Conservation (phyloP, 1,140 invertebrate genomes). For the Drosophila rufa region DNA sequence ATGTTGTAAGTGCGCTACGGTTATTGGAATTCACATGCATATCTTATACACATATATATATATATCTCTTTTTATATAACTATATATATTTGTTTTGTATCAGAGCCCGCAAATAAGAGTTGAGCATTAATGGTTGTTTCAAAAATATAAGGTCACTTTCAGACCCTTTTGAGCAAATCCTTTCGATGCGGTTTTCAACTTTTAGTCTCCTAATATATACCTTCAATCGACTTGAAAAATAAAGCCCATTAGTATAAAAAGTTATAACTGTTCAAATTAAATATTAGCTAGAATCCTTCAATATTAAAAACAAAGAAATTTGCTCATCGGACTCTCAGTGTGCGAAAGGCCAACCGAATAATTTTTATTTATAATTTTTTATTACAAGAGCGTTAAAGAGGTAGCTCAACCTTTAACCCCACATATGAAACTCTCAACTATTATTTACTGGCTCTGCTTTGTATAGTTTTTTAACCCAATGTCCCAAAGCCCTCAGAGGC, state of each 20-base stretch:
- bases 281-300: too few species aligned
- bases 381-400: not conserved
- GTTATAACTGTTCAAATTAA: too few species aligned
- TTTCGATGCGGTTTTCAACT: too few species aligned
- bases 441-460: conserved; percentile 10
- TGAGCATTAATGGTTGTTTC: not conserved
- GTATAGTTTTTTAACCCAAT: conserved; percentile 41
- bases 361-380: not conserved
- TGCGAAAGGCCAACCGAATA: not conserved
- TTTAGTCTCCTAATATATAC: too few species aligned
- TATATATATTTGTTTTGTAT: conserved; percentile 20
- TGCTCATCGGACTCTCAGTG: too few species aligned
- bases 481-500: conserved; percentile 31
- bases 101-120: conserved; percentile 5
- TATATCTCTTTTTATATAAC: conserved; percentile 5
- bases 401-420: not conserved
- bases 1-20: conserved; percentile 62
- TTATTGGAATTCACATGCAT: conserved; percentile 52
- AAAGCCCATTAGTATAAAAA: too few species aligned
- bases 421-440: not conserved
- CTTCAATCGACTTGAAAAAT: too few species aligned
- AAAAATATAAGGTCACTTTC: not conserved
- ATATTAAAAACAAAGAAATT: too few species aligned
- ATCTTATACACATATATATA: conserved; percentile 1
- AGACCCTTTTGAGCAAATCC: too few species aligned